Conservation (phyloP, 2,797 vertebrate species). For the Coregonus ussuriensis region DNA sequence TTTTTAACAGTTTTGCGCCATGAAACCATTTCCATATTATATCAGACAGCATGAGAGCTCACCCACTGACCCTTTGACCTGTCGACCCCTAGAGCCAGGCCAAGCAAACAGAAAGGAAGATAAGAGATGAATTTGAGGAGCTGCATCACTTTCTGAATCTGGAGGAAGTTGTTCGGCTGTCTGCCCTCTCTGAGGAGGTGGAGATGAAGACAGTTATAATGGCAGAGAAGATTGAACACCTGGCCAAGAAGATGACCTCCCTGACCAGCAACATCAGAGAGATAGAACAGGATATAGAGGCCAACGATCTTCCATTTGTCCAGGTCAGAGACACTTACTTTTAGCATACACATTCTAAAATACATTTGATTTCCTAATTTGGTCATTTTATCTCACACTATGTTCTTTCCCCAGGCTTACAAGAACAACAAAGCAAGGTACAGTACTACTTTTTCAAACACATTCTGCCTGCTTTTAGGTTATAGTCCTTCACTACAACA, state of each 20-base stretch:
- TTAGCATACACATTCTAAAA: background rate
- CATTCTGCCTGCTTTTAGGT: background rate
- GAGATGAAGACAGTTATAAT: constrained; percentile 29
- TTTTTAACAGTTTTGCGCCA: background rate
- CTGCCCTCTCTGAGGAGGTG: constrained; percentile 21
- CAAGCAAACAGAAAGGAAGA: constrained; percentile 14
- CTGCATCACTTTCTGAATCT: constrained; percentile 31
- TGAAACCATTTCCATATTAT: background rate
- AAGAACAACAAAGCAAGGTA: constrained; percentile 5
- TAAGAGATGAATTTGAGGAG: constrained; percentile 34
- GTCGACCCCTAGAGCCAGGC: constrained; percentile 16
- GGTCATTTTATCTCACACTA: background rate
- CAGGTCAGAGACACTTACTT: constrained; percentile 11
- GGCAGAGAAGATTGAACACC: constrained; percentile 29
- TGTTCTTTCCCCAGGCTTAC: constrained; percentile 2
- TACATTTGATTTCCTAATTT: background rate
- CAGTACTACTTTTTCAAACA: background rate
- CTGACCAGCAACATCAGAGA: constrained; percentile 24
- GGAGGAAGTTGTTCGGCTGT: constrained; percentile 26
- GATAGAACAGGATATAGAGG: constrained; percentile 10
- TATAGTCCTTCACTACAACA: background rate
- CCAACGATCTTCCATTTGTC: constrained; percentile 18
- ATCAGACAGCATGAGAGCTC: background rate
- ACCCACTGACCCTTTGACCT: background rate
- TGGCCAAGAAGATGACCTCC: constrained; percentile 5